Evolutionary conservation across 1,140 invertebrate species (phyloP), one percentile per base, ranked within the genome.

Genomic region (Drosophila bifasciata): DNA sequence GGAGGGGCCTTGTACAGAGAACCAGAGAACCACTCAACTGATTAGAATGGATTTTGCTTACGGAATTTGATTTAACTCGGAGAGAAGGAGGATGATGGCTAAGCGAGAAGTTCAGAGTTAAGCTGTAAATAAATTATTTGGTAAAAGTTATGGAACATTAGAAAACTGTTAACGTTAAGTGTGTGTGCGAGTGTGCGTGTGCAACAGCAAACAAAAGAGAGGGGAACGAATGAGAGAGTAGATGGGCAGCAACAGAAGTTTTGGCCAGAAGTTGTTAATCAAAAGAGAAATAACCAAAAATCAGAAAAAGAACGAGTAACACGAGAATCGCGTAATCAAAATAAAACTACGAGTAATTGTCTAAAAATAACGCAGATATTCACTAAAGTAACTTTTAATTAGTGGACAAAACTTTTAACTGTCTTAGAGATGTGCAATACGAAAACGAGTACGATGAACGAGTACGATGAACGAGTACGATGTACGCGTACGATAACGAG

Each of bases 81-180:
- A 44, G 40, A 48, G n/a, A n/a, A n/a, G n/a, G n/a, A n/a, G n/a
- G n/a, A 32, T 7, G 28, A 52, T 11, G 11, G 28, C 44, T 28
- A 48, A 45, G 32, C 17, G 15, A 40, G n/a, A 45, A 45, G 36
- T 50, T 62, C 41, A 57, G 39, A 45, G 57, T 51, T 66, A 64
- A 71, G 66, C 59, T 86, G 83, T 86, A 86, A 83, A 86, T 88
- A 88, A 64, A 75, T 74, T 68, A 63, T 77, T 85, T 70, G 68
- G 80, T 86, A 77, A 55, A 73, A 48, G 60, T 51, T 60, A 60
- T 45, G 44, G 15, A 62, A 64, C 46, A 32, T 25, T 25, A 7
- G 25, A 62, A 58, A 76, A 80, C 50, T 76, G 68, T 60, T 61
- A 61, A 21, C 43, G 43, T 36, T 70, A 70, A 69, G 56, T 40